Percentiles rank a stretch among this genome's conserved stretches.
Conservation (phyloP, 1,140 invertebrate species). For the Callitettix versicolor region DNA sequence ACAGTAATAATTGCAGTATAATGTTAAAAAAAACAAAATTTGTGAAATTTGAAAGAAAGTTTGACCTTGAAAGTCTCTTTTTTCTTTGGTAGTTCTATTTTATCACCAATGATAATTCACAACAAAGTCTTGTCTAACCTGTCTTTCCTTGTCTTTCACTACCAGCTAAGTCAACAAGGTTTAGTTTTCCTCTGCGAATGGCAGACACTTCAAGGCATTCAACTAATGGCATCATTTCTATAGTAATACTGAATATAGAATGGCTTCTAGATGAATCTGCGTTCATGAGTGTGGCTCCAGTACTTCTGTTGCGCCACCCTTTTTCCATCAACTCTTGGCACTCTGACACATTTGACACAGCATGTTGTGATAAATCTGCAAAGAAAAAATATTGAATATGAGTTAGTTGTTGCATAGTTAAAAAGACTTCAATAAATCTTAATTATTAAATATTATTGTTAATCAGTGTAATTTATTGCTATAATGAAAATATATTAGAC, state of each 20-base stretch:
- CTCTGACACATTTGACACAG: conserved; percentile 62
- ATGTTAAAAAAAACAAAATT: too few species aligned
- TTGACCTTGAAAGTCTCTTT: too few species aligned
- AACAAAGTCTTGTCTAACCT: conserved; percentile 35
- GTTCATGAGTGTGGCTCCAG: conserved; percentile 76
- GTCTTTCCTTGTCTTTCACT: conserved; percentile 80
- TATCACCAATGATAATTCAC: too few species aligned
- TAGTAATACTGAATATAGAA: conserved; percentile 81
- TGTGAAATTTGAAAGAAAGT: too few species aligned
- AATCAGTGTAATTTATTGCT: not conserved
- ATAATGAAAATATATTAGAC: not conserved
- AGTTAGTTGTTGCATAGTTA: too few species aligned
- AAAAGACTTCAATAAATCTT: not conserved
- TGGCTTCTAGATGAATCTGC: conserved; percentile 77
- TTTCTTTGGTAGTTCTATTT: too few species aligned
- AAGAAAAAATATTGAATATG: too few species aligned
- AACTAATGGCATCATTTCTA: conserved; percentile 60
- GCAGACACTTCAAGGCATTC: conserved; percentile 40
- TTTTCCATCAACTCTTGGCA: conserved; percentile 62
- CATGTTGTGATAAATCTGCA: conserved; percentile 55
- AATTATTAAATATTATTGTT: conserved; percentile 1
- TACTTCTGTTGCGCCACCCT: conserved; percentile 63
- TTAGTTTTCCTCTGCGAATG: conserved; percentile 70
- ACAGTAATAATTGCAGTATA: too few species aligned
- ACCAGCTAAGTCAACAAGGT: conserved; percentile 83